Conservation (phyloP, 2,888 invertebrate species). For the Hylaea fasciaria region DNA sequence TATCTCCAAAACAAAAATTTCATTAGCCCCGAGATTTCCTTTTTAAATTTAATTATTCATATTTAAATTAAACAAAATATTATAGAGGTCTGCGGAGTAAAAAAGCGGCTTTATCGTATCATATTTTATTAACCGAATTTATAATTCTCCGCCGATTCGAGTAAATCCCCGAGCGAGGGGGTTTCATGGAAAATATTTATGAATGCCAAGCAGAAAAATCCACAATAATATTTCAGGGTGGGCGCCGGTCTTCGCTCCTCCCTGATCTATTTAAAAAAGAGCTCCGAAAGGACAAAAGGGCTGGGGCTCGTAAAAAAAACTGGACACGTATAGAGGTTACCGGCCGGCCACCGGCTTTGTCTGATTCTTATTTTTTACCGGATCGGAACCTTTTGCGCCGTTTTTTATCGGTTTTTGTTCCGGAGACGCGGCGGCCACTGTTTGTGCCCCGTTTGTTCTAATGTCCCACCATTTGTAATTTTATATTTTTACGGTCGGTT, state of each 20-base stretch:
- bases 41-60: constrained; percentile 85
- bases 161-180: constrained; percentile 67
- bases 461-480: constrained; percentile 82
- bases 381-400: constrained; percentile 80
- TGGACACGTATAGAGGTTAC: constrained; percentile 81
- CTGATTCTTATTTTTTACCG: constrained; percentile 85
- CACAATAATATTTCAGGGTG: constrained; percentile 85
- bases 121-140: constrained; percentile 85
- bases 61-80: constrained; percentile 85
- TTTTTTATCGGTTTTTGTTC: constrained; percentile 85
- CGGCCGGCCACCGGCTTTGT: constrained; percentile 77
- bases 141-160: constrained; percentile 83
- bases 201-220: constrained; percentile 84
- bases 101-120: constrained; percentile 81
- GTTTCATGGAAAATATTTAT: constrained; percentile 79
- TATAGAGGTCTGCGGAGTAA: constrained; percentile 78
- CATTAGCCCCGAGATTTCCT: constrained; percentile 83
- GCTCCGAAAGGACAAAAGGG: constrained; percentile 84
- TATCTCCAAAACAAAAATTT: constrained; percentile 85
- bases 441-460: constrained; percentile 77
- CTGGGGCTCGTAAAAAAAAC: constrained; percentile 80
- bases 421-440: constrained; percentile 75
- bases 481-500: constrained; percentile 65
- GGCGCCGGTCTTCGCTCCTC: constrained; percentile 79
- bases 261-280: constrained; percentile 85